Base-by-base conservation (phyloP, 2,888 invertebrate species). In the Formica aserva region DNA sequence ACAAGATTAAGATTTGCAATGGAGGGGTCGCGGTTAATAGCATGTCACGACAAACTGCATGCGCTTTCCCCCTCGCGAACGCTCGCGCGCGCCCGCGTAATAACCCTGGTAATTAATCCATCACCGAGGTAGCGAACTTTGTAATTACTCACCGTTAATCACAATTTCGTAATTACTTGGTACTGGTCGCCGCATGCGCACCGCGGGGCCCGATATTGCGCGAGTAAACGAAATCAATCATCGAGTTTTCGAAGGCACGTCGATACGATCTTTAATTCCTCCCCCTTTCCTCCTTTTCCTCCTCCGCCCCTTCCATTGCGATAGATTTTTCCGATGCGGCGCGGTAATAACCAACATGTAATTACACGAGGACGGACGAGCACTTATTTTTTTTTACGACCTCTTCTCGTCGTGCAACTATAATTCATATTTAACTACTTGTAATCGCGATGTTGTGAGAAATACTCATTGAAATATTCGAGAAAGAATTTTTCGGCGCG, bases 121-220 rank as follows among this genome's bases (percentile, higher is more conserved):
- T 57, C 63, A 66, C n/a, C 74, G 65, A 55, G 22, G 57, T 72
- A 77, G 65, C 69, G 18, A 65, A 77, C 45, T 52, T 74, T 35
- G 60, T 81, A 75, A 81, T 81, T 81, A 81, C 52, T 81, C 81
- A 52, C 26, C 66, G 82, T 82, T 77, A 77, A 77, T 77, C 77
- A 66, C 77, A 66, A 76, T 82, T 65, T 76, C 29, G 32, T 76
- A 82, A 82, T 82, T 82, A 38, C 65, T 22, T 41, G 74, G 45
- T 29, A 45, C 22, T 0, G 52, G 2, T 26, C 62, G 29, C 8
- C 18, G 71, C 35, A 66, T 13, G n/a, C 67, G n/a, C 29, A 65
- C 2, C 18, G 62, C 15, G 48, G 26, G 22, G 18, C 41, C 18
- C 15, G 52, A 38, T 66, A 38, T 29, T 41, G 41, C 32, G 18